phyloP scores from a whole-genome alignment of 30 jellyfish, hydroid and myxozoan genomes.

The Turritopsis rubra region DNA sequence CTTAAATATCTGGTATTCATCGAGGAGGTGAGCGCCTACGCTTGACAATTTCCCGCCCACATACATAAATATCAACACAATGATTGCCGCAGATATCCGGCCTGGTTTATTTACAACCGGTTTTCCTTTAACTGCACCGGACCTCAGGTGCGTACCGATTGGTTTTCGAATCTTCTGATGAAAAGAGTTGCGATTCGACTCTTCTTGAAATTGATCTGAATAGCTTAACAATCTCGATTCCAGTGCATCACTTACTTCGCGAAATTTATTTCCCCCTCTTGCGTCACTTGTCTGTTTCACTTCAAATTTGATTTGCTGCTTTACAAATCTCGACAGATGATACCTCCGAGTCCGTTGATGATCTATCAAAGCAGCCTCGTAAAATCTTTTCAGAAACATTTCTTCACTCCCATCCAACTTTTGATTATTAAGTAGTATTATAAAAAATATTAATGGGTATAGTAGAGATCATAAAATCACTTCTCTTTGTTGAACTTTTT shows the following conservation, averaged over 20 bases:
- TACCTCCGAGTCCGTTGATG: not conserved
- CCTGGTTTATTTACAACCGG: constrained; percentile 46
- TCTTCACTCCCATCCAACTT: not conserved
- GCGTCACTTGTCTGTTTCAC: not conserved
- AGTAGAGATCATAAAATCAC: too few species aligned
- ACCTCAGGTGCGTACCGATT: constrained; percentile 37
- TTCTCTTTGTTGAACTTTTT: too few species aligned
- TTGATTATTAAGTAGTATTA: not conserved
- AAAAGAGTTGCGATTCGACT: not conserved
- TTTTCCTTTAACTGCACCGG: constrained; percentile 57
- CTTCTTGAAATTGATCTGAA: not conserved
- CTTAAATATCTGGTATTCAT: constrained; percentile 61
- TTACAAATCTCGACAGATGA: not conserved
- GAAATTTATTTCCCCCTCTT: not conserved
- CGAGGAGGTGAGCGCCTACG: constrained; percentile 57
- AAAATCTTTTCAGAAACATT: not conserved
- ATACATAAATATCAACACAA: constrained; percentile 42
- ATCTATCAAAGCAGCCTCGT: not conserved
- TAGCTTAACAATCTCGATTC: not conserved
- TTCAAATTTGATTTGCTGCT: not conserved
- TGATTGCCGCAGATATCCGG: constrained; percentile 23
- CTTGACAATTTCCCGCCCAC: constrained; percentile 66
- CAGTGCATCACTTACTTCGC: not conserved
- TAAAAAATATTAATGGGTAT: too few species aligned
- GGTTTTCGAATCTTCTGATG: not conserved